phyloP scores from a whole-genome alignment of 1,140 invertebrate genomes.

The Araneus ventricosus region DNA sequence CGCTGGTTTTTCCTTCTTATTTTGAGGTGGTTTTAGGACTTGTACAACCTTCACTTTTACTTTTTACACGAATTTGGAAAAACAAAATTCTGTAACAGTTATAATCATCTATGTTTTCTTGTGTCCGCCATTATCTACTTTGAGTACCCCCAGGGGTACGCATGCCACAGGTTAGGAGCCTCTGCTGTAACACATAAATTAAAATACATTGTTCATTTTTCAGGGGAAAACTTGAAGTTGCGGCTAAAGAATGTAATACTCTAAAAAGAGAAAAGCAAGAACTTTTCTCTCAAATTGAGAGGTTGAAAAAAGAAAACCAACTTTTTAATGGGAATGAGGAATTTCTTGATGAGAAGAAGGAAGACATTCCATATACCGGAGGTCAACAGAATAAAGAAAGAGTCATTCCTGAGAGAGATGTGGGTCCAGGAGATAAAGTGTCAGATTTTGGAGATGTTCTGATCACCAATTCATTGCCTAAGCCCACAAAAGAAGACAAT shows the following conservation, averaged over 20 bases:
- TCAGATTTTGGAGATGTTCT: constrained; percentile 40
- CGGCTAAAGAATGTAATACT: constrained; percentile 88
- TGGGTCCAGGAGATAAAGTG: constrained; percentile 72
- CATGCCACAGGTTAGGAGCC: too few species aligned
- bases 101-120: too few species aligned
- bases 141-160: too few species aligned
- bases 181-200: not conserved
- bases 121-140: too few species aligned
- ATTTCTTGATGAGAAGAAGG: constrained; percentile 59
- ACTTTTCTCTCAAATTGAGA: constrained; percentile 89
- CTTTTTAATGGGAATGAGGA: constrained; percentile 55
- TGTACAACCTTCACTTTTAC: too few species aligned
- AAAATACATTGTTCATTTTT: not conserved
- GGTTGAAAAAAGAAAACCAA: constrained; percentile 86
- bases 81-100: too few species aligned
- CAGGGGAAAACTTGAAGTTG: constrained; percentile 87
- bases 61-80: too few species aligned
- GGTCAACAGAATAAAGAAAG: constrained; percentile 64
- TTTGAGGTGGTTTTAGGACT: too few species aligned
- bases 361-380: constrained; percentile 4
- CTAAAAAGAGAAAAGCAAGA: constrained; percentile 90
- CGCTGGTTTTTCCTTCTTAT: too few species aligned
- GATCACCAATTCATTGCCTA: constrained; percentile 21
- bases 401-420: constrained; percentile 75
- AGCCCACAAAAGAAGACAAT: constrained; percentile 40